Conservation (phyloP, 2,797 vertebrate genomes). For the Acestrorhynchus altus region DNA sequence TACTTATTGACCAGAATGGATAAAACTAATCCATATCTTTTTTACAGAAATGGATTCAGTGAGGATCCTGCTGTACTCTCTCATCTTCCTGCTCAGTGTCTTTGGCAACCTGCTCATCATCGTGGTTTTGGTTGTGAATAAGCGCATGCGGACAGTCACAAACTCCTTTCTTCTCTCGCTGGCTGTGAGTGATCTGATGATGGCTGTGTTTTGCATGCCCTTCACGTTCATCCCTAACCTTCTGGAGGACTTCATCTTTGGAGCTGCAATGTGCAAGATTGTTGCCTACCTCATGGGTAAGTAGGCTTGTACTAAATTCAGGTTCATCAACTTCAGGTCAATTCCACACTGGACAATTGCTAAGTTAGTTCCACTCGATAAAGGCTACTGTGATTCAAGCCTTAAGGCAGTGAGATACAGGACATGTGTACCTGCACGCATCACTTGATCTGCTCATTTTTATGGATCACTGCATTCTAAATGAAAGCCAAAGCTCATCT, state of each 20-base stretch:
- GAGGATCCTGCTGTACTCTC: constrained; percentile 85
- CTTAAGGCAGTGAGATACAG: not conserved
- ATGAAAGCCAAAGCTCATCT: constrained; percentile 29
- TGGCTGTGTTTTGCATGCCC: constrained; percentile 94
- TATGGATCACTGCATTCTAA: constrained; percentile 40
- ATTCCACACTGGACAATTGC: not conserved
- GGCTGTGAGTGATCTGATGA: constrained; percentile 92
- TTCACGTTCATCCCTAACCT: constrained; percentile 93
- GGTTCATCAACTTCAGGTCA: not conserved
- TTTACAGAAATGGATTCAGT: constrained; percentile 78
- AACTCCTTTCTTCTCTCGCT: constrained; percentile 95
- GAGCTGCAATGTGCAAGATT: constrained; percentile 89
- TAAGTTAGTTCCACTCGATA: not conserved
- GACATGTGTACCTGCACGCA: not conserved
- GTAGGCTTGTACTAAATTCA: constrained; percentile 34
- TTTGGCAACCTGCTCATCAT: constrained; percentile 91
- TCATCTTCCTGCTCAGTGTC: constrained; percentile 91
- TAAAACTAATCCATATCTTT: not conserved
- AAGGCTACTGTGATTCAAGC: not conserved
- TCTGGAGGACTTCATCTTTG: constrained; percentile 93
- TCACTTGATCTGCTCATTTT: constrained; percentile 26
- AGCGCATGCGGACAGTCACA: constrained; percentile 92
- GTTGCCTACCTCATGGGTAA: constrained; percentile 95
- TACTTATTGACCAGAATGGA: not conserved
- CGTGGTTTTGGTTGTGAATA: constrained; percentile 87